A percentile compares a stretch with the other conserved stretches of the same genome.
These are phyloP conservation scores for Latrodectus elegans DNA, from an alignment of 2,888 invertebrate species.

Conservation along the genomic window DNA sequence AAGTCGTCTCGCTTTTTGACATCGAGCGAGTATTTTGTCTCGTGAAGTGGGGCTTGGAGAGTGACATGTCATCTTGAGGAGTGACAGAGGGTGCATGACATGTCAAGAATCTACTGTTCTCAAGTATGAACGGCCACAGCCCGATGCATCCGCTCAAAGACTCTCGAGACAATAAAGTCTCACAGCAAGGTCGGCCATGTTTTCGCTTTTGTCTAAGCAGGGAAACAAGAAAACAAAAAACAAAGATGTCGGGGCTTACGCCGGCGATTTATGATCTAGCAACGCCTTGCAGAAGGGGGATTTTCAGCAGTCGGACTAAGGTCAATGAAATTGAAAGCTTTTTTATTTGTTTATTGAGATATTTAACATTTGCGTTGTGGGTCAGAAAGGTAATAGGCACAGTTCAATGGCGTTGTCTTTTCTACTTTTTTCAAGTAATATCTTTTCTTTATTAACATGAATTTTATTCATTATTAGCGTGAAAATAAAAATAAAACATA, in stretches of 20 bases:
- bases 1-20: no score
- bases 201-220: slow-evolving; percentile 49
- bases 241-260: slow-evolving; percentile 24
- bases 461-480: no score
- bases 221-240: slow-evolving; percentile 12
- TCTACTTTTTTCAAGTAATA: no score
- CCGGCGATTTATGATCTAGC: slow-evolving; percentile 50
- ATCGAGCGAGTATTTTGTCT: no score
- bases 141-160: slow-evolving; percentile 34
- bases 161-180: slow-evolving; percentile 33
- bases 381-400: slow-evolving; percentile 32
- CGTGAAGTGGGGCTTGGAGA: background rate
- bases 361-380: slow-evolving; percentile 20
- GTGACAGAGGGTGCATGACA: slow-evolving; percentile 49
- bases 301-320: slow-evolving; percentile 39
- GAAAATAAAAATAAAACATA: no score
- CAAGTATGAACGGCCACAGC: slow-evolving; percentile 32
- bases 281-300: slow-evolving; percentile 12
- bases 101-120: slow-evolving; percentile 20
- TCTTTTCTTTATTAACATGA: no score
- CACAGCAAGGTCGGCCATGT: slow-evolving; percentile 49
- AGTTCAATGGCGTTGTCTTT: slow-evolving; percentile 30
- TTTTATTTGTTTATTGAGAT: slow-evolving; percentile 19
- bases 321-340: slow-evolving; percentile 60
- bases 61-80: slow-evolving; percentile 36